Percentiles rank a stretch among this genome's conserved stretches.
Evolutionary conservation across 1,140 invertebrate species (phyloP).

Genomic region (Pogonus chalceus): DNA sequence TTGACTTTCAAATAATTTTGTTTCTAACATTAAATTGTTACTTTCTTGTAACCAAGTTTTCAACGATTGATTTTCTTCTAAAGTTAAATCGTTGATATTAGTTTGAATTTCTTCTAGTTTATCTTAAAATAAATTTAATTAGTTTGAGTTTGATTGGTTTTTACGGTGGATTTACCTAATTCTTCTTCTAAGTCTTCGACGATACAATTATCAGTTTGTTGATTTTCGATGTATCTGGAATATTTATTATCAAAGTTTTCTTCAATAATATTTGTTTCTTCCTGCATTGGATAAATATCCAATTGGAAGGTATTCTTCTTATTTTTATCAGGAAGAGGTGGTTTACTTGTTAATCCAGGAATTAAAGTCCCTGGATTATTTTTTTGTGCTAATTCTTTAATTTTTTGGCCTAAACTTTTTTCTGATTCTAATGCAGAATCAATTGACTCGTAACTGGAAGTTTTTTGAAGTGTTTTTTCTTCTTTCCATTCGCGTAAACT

Average conservation of each 20-base stretch:
- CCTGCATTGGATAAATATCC: constrained; percentile 21
- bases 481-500: not conserved
- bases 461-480: not conserved
- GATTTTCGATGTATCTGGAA: not conserved
- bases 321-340: constrained; percentile 22
- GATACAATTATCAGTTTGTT: not conserved
- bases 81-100: constrained; percentile 1
- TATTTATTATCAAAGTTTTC: constrained; percentile 6
- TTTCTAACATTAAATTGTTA: not conserved
- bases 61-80: not conserved
- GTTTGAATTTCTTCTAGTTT: not conserved
- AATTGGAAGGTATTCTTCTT: constrained; percentile 15
- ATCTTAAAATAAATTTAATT: not conserved
- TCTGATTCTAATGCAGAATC: constrained; percentile 14
- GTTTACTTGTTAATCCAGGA: constrained; percentile 22
- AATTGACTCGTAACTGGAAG: not conserved
- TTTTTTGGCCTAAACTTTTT: constrained; percentile 10
- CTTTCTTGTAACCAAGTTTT: constrained; percentile 15
- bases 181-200: not conserved
- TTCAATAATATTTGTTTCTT: constrained; percentile 13
- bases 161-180: not conserved
- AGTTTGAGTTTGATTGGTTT: constrained; percentile 1
- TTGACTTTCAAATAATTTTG: constrained; percentile 8
- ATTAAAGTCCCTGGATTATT: not conserved
- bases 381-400: constrained; percentile 10